A percentile compares a stretch with the other conserved stretches of the same genome.
Conservation (phyloP, 2,888 invertebrate genomes). For the Drosophila infuscata region DNA sequence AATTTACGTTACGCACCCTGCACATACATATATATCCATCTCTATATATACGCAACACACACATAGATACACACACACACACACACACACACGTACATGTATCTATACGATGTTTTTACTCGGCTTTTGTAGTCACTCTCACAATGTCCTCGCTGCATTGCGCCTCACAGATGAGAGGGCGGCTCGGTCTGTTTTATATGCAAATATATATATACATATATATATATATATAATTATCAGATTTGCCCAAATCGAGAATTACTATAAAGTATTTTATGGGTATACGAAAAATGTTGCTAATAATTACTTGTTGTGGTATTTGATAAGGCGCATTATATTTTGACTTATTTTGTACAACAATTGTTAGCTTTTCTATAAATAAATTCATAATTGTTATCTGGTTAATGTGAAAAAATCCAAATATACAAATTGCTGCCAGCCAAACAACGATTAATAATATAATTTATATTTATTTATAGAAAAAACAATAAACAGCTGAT, state of each 20-base stretch:
- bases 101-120: slow-evolving; percentile 12
- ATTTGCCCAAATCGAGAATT: background rate
- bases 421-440: too few relatives aligned
- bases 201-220: background rate
- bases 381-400: background rate
- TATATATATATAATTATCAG: background rate
- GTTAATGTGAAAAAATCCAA: background rate
- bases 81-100: background rate
- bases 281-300: background rate
- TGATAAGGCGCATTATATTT: too few relatives aligned
- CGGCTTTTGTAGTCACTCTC: slow-evolving; percentile 22
- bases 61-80: background rate
- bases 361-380: background rate
- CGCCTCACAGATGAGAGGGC: slow-evolving; percentile 24
- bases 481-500: too few relatives aligned
- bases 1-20: slow-evolving; percentile 73
- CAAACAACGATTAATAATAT: too few relatives aligned
- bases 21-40: slow-evolving; percentile 21
- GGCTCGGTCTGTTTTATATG: slow-evolving; percentile 8
- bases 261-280: background rate
- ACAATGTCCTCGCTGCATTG: slow-evolving; percentile 19
- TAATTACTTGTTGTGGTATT: background rate
- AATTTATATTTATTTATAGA: too few relatives aligned
- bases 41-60: slow-evolving; percentile 9
- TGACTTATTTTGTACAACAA: too few relatives aligned